Conservation (phyloP, 2,797 vertebrate species). For the Gastrophryne carolinensis region DNA sequence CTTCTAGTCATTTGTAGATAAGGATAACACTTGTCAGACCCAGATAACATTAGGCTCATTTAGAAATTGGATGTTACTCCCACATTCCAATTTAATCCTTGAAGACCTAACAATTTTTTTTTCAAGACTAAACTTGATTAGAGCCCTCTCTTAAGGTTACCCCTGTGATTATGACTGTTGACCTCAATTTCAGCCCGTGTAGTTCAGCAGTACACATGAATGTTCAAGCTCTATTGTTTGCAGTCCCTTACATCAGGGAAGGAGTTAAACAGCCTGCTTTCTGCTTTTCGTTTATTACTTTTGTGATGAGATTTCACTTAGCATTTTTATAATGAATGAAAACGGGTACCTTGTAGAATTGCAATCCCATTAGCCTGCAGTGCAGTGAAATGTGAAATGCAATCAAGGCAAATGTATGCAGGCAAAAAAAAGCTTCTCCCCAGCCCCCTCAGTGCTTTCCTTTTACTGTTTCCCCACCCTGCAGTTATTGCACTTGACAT, state of each 20-base stretch:
- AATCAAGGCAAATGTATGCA: constrained; percentile 56
- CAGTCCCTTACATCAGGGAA: not conserved
- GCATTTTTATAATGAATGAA: constrained; percentile 51
- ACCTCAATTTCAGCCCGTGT: constrained; percentile 25
- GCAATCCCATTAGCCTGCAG: constrained; percentile 50
- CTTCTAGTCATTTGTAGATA: constrained; percentile 50
- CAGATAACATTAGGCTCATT: not conserved
- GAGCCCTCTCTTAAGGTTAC: constrained; percentile 4
- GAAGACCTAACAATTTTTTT: not conserved
- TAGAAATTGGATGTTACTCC: not conserved
- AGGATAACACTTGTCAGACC: constrained; percentile 5
- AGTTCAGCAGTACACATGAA: not conserved
- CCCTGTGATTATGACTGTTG: constrained; percentile 22
- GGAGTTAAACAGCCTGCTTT: constrained; percentile 11
- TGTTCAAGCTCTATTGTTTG: not conserved
- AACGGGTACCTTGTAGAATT: constrained; percentile 48
- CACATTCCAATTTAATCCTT: not conserved
- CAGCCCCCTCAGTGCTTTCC: constrained; percentile 61
- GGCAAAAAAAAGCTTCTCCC: constrained; percentile 55
- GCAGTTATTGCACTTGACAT: constrained; percentile 69
- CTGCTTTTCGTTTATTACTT: constrained; percentile 45
- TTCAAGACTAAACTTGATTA: not conserved
- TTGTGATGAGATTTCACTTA: constrained; percentile 51
- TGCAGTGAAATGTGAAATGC: constrained; percentile 53
- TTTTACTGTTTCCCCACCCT: constrained; percentile 59